These are phyloP conservation scores for Drosophila heteroneura DNA, from an alignment of 2,888 invertebrate species.

Conservation along the genomic window DNA sequence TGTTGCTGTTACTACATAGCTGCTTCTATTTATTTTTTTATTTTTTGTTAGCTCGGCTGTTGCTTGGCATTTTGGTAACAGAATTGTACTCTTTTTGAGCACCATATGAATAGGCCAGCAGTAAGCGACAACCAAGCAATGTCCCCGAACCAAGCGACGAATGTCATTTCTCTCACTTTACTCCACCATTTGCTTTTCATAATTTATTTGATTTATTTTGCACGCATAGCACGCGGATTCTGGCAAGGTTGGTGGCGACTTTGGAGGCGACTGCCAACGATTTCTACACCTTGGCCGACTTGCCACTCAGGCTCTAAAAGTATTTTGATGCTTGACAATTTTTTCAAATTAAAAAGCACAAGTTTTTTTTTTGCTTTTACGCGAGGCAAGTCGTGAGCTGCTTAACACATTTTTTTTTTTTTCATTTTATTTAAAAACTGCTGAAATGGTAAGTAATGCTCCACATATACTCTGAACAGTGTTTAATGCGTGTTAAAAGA, in stretches of 20 bases:
- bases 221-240: constrained; percentile 72
- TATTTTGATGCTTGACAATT: constrained; percentile 81
- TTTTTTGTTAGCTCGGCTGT: constrained; percentile 22
- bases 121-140: constrained; percentile 21
- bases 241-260: constrained; percentile 18
- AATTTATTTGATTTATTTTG: constrained; percentile 79
- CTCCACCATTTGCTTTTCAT: constrained; percentile 53
- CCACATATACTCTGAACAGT: constrained; percentile 36
- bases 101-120: constrained; percentile 67
- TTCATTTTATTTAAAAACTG: neutral
- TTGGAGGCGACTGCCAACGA: constrained; percentile 14
- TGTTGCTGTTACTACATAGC: constrained; percentile 47
- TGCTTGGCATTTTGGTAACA: constrained; percentile 42
- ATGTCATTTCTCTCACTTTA: constrained; percentile 69
- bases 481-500: constrained; percentile 9
- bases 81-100: constrained; percentile 60
- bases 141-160: constrained; percentile 28
- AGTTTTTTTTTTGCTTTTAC: constrained; percentile 18
- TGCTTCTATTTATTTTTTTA: constrained; percentile 10
- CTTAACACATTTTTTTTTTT: constrained; percentile 50
- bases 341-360: constrained; percentile 70
- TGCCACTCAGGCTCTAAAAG: constrained; percentile 61
- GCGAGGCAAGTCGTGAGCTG: constrained; percentile 31
- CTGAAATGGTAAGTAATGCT: constrained; percentile 12
- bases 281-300: constrained; percentile 29